Evolutionary conservation across 2,888 invertebrate species (phyloP).

Genomic region (Plusia festucae): DNA sequence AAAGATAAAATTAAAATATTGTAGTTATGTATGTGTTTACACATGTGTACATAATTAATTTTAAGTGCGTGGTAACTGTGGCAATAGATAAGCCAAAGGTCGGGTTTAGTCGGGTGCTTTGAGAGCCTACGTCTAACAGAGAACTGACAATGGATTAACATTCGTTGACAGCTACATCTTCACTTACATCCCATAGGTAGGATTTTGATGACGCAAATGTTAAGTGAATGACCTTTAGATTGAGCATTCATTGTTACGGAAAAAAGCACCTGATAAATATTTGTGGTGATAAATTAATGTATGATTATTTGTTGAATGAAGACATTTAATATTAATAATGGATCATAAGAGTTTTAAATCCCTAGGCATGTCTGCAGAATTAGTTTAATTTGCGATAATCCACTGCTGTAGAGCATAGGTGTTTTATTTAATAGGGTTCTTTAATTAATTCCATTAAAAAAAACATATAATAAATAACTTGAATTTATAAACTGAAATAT

Average conservation of each 20-base stretch:
- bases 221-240: not conserved
- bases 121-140: constrained; percentile 4
- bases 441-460: no score
- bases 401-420: no score
- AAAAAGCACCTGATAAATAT: no score
- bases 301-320: no score
- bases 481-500: no score
- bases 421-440: no score
- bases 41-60: not conserved
- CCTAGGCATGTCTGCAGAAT: no score
- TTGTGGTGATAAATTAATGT: not conserved
- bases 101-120: constrained; percentile 3
- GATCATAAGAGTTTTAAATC: no score
- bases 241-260: not conserved
- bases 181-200: not conserved
- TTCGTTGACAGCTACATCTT: not conserved
- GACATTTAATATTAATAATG: no score
- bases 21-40: not conserved
- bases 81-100: not conserved
- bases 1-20: no score
- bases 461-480: no score
- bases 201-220: not conserved
- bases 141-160: constrained; percentile 1
- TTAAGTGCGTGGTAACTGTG: constrained; percentile 2
- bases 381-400: no score